These are phyloP conservation scores for Xestia c-nigrum DNA, from an alignment of 2,888 invertebrate species.

Conservation along the genomic window DNA sequence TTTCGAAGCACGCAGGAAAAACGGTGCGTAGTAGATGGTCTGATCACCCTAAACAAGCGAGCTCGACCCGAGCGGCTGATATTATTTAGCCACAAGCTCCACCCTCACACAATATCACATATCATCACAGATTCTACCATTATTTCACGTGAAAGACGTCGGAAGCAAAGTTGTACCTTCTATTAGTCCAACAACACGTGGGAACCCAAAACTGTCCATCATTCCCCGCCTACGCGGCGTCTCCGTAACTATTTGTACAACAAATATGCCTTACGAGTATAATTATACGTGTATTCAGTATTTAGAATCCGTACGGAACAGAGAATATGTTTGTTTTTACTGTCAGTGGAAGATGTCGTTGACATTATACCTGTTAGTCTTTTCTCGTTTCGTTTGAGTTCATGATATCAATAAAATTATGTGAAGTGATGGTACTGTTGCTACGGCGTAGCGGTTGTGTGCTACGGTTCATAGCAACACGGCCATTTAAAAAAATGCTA, in stretches of 20 bases:
- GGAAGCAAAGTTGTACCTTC: slow-evolving; percentile 20
- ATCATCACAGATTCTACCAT: background rate
- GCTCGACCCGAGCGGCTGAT: background rate
- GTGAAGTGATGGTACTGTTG: background rate
- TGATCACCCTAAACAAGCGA: too few species aligned
- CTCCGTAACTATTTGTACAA: slow-evolving; percentile 37
- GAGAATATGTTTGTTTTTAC: slow-evolving; percentile 4
- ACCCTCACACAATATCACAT: background rate
- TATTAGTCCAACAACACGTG: slow-evolving; percentile 27
- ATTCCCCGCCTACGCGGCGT: slow-evolving; percentile 37
- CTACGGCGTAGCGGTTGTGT: slow-evolving; percentile 16
- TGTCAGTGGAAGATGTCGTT: background rate
- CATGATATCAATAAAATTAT: background rate
- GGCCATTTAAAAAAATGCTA: background rate
- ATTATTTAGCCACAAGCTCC: background rate
- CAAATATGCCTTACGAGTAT: slow-evolving; percentile 24
- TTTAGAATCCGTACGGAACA: background rate
- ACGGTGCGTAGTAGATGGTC: too few species aligned
- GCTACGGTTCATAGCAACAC: background rate
- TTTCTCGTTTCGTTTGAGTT: slow-evolving; percentile 9
- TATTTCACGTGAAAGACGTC: slow-evolving; percentile 7
- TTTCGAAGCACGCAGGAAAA: too few species aligned
- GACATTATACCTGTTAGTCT: background rate
- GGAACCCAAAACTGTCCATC: slow-evolving; percentile 34
- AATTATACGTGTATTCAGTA: slow-evolving; percentile 26